Evolutionary conservation across 2,888 invertebrate species (phyloP).

Genomic region (Agonopterix alstromeriana): DNA sequence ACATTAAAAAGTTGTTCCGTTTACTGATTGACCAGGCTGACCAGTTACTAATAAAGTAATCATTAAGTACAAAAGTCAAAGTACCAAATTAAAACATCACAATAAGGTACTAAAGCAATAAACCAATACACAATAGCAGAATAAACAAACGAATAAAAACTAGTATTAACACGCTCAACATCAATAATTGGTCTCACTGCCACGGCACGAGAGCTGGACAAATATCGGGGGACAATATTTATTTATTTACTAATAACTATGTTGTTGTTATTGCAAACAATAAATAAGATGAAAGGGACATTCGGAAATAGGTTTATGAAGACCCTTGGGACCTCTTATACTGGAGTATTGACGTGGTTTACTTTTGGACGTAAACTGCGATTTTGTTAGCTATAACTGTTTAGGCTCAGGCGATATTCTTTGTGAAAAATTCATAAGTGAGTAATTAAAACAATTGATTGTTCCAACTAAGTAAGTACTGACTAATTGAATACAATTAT

Average conservation of each 20-base stretch:
- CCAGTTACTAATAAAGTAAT: background rate
- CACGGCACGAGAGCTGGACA: constrained; percentile 51
- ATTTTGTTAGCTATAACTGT: too few relatives aligned
- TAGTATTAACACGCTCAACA: constrained; percentile 48
- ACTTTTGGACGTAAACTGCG: background rate
- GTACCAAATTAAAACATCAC: constrained; percentile 10
- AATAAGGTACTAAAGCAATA: constrained; percentile 23
- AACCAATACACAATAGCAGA: constrained; percentile 19
- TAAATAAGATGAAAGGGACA: constrained; percentile 68
- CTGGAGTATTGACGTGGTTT: constrained; percentile 3
- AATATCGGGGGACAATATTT: constrained; percentile 67
- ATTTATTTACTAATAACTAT: constrained; percentile 71
- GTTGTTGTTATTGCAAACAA: constrained; percentile 54
- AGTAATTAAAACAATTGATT: too few relatives aligned
- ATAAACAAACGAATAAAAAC: constrained; percentile 41
- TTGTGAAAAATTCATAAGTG: too few relatives aligned
- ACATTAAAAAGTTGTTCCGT: too few relatives aligned
- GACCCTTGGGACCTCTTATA: constrained; percentile 49
- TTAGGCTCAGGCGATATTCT: too few relatives aligned
- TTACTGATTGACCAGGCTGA: too few relatives aligned
- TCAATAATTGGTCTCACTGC: constrained; percentile 58
- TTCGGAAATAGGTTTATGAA: constrained; percentile 69
- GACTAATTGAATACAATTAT: too few relatives aligned
- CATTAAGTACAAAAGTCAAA: constrained; percentile 4
- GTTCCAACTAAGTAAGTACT: too few relatives aligned